phyloP scores from a whole-genome alignment of 2,113 vertebrate species.

The Albula glossodonta region DNA sequence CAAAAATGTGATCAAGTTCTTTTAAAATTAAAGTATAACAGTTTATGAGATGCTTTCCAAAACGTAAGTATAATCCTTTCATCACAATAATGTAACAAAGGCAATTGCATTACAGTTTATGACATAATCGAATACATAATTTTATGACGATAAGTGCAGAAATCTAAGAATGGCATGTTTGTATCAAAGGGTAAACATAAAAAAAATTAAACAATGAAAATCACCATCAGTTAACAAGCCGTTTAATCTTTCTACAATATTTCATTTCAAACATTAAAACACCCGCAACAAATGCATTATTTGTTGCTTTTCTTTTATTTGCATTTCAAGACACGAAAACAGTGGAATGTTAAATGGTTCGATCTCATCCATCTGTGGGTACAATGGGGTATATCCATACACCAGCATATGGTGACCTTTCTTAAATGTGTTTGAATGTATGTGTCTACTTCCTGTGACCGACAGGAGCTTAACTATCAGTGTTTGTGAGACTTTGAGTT shows the following conservation, averaged over 20 bases:
- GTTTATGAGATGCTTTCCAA: too few relatives aligned
- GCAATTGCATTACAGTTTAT: too few relatives aligned
- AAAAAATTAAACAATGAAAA: not conserved
- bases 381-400: not conserved
- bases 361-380: not conserved
- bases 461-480: not conserved
- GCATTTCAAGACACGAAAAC: not conserved
- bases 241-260: not conserved
- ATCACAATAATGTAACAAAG: too few relatives aligned
- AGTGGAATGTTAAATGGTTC: conserved; percentile 1
- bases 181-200: not conserved
- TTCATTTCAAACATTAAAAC: not conserved
- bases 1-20: too few relatives aligned
- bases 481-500: not conserved
- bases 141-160: too few relatives aligned
- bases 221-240: not conserved
- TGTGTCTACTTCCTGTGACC: not conserved
- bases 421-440: not conserved
- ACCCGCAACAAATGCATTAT: not conserved
- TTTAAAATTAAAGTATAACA: too few relatives aligned
- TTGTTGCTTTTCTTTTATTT: not conserved
- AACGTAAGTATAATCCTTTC: too few relatives aligned
- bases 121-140: too few relatives aligned
- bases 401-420: not conserved
- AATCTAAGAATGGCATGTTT: too few relatives aligned